Evolutionary conservation across 2,113 vertebrate genomes (phyloP), one percentile per base, ranked within the genome.

Genomic region (Piprites chloris): DNA sequence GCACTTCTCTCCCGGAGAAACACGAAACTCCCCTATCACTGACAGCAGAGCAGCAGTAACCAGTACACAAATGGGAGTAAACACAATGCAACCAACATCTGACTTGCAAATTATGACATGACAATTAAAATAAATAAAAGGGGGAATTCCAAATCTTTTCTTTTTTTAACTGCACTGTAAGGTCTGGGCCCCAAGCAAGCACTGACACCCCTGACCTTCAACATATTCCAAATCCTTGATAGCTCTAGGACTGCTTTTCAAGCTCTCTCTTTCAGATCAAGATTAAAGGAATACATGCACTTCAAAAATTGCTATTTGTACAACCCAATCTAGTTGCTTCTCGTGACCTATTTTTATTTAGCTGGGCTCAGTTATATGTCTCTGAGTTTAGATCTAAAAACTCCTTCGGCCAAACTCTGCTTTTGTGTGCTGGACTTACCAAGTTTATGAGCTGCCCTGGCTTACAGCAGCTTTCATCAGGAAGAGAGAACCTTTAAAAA

Each of bases 31-130:
- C 86, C 84, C 77, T 79, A 79, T 65, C 95, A n/a, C 93, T 94
- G 88, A 77, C 44, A 95, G 90, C 82, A 55, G 63, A 88, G 91
- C 94, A 90, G 94, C 96, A 92, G 94, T 96, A 95, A 96, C 96
- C 80, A 96, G 95, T 84, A 97, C 94, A 97, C 96, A 96, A 87
- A 94, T 85, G 92, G 95, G 94, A 96, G 92, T 93, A 94, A 97
- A 97, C 96, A 97, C 50, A 91, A 66, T 76, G 90, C 95, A 97
- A 82, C 61, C 66, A 78, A 81, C 85, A 92, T 95, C 92, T 94
- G 90, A 96, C 58, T 69, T 95, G 85, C 90, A 96, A 94, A 94
- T 87, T 91, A 89, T 62, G 58, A 93, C 73, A 73, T 62, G 92
- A 50, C 55, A 92, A 96, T 94, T 94, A 84, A 95, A 97, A 90